phyloP scores from a whole-genome alignment of 2,888 invertebrate species.

The Pristionchus japonicus region DNA sequence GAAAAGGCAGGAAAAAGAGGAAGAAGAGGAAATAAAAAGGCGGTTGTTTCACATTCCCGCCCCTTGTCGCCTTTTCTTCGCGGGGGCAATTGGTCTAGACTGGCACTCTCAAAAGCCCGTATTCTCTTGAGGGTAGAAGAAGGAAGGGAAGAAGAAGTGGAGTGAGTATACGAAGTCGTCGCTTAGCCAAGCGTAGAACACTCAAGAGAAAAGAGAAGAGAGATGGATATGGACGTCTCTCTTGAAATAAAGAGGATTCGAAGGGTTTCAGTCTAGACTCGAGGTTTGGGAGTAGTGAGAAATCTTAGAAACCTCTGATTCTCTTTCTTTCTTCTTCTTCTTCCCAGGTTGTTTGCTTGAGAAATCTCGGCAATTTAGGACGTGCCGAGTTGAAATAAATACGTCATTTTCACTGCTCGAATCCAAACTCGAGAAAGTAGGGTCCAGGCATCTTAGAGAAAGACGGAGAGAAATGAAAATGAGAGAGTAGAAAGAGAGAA shows the following conservation, averaged over 20 bases:
- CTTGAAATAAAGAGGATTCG: not conserved
- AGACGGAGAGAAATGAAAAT: not conserved
- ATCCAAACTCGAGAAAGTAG: not conserved
- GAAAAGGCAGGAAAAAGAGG: not conserved
- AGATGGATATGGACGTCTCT: not conserved
- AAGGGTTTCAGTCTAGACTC: not conserved
- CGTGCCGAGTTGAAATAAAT: not conserved
- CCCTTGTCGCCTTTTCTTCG: not conserved
- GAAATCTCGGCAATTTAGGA: not conserved
- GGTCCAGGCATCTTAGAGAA: not conserved
- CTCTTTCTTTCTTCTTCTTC: not conserved
- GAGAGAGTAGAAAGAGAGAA: constrained; percentile 3
- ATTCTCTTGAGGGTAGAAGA: not conserved
- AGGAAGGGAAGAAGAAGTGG: not conserved
- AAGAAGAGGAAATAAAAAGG: not conserved
- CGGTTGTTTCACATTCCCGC: not conserved
- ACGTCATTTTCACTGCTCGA: not conserved
- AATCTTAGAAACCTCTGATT: not conserved
- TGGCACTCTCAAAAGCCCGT: not conserved
- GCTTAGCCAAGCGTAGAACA: not conserved
- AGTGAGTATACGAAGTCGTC: not conserved
- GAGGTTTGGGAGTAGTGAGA: not conserved
- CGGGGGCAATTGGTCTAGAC: constrained; percentile 21
- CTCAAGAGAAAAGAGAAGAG: not conserved
- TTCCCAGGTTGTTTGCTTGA: not conserved